Evolutionary conservation across 30 jellyfish, hydroid and myxozoan genomes (phyloP).

Genomic region (Pseudorhiza aurosa): DNA sequence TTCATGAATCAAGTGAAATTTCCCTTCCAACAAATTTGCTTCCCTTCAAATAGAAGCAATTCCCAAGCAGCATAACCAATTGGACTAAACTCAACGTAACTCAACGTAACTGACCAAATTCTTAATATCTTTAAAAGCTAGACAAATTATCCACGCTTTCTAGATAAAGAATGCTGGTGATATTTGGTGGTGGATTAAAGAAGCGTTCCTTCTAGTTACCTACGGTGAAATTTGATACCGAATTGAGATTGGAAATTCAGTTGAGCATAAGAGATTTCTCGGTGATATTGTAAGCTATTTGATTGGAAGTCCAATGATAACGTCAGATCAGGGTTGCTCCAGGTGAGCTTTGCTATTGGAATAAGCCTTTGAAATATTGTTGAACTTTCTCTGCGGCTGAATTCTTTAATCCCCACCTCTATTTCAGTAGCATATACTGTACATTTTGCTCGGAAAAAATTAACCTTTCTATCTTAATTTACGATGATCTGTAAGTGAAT

Average conservation of each 20-base stretch:
- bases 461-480: no score
- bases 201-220: slow-evolving; percentile 35
- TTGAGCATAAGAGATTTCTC: slow-evolving; percentile 45
- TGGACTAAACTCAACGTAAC: no score
- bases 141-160: background rate
- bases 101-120: background rate
- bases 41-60: no score
- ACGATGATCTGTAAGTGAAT: no score
- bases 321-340: slow-evolving; percentile 70
- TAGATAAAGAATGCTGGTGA: slow-evolving; percentile 36
- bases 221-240: slow-evolving; percentile 68
- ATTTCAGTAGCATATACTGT: background rate
- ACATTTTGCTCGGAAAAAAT: no score
- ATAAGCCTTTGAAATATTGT: no score
- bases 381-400: no score
- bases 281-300: slow-evolving; percentile 56
- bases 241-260: slow-evolving; percentile 14
- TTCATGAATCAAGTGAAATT: no score
- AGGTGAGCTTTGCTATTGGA: no score
- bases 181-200: slow-evolving; percentile 79
- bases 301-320: slow-evolving; percentile 76
- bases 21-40: no score
- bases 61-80: no score
- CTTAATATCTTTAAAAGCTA: background rate
- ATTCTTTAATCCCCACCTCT: background rate